phyloP scores from a whole-genome alignment of 2,113 vertebrate genomes.

The Lanius ludovicianus region DNA sequence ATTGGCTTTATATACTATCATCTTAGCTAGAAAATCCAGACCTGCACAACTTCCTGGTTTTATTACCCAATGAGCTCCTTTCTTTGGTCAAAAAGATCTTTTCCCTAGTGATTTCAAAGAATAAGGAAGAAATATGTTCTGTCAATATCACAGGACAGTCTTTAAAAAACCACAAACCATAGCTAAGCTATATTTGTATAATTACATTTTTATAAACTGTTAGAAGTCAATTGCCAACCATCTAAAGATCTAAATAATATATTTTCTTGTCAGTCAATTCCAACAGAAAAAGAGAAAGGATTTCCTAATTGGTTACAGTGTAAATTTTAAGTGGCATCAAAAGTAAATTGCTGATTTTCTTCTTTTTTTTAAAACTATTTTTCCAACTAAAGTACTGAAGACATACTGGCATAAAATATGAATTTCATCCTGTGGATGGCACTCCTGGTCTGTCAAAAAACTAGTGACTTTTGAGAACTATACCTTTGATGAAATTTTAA shows the following conservation, averaged over 20 bases:
- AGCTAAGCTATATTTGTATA: background rate
- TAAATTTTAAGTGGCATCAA: background rate
- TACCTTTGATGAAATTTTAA: conserved; percentile 20
- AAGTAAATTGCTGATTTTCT: conserved; percentile 18
- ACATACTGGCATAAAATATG: background rate
- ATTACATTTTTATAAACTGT: background rate
- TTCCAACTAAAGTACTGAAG: background rate
- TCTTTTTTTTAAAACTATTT: background rate
- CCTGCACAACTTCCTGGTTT: background rate
- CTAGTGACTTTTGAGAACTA: background rate
- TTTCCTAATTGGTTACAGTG: background rate
- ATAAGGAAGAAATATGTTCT: background rate
- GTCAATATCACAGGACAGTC: background rate
- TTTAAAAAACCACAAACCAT: background rate
- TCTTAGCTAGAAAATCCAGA: background rate
- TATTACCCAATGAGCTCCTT: background rate
- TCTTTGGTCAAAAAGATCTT: background rate
- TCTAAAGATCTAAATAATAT: background rate
- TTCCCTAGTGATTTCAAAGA: background rate
- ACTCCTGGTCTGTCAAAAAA: conserved; percentile 29
- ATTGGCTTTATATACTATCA: background rate
- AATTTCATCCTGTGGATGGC: conserved; percentile 66
- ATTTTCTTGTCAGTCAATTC: background rate
- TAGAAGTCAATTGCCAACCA: conserved; percentile 24
- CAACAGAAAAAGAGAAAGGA: background rate